Conservation (phyloP, 2,113 vertebrate species). For the Cephalophus harveyi region DNA sequence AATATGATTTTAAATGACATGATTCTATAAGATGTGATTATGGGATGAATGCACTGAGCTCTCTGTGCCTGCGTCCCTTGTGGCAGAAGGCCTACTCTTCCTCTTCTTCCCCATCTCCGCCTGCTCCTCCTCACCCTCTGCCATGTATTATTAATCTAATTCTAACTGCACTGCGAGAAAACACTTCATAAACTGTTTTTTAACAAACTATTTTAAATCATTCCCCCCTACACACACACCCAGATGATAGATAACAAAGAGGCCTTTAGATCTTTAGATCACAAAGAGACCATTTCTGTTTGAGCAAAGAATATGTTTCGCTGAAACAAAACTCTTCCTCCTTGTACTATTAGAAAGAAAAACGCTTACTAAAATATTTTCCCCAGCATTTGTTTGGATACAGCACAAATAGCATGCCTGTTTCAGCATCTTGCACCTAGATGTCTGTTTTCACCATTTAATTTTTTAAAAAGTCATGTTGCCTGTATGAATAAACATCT, state of each 20-base stretch:
- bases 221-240: neutral
- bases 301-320: neutral
- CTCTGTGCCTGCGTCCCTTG: neutral
- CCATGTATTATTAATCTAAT: neutral
- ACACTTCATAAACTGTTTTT: neutral
- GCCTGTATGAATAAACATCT: neutral
- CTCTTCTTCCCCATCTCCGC: neutral
- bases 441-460: neutral
- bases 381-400: neutral
- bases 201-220: neutral
- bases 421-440: neutral
- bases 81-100: neutral
- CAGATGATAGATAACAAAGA: neutral
- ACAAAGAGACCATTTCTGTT: neutral
- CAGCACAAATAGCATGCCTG: neutral
- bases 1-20: neutral
- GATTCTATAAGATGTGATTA: neutral
- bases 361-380: neutral
- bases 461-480: neutral
- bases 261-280: neutral
- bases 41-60: neutral
- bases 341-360: constrained; percentile 23
- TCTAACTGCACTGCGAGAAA: constrained; percentile 23
- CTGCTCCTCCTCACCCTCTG: neutral
- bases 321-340: neutral